A percentile compares a stretch with the other conserved stretches of the same genome.
Conservation (phyloP, 2,113 vertebrate genomes). For the Chaenocephalus aceratus region DNA sequence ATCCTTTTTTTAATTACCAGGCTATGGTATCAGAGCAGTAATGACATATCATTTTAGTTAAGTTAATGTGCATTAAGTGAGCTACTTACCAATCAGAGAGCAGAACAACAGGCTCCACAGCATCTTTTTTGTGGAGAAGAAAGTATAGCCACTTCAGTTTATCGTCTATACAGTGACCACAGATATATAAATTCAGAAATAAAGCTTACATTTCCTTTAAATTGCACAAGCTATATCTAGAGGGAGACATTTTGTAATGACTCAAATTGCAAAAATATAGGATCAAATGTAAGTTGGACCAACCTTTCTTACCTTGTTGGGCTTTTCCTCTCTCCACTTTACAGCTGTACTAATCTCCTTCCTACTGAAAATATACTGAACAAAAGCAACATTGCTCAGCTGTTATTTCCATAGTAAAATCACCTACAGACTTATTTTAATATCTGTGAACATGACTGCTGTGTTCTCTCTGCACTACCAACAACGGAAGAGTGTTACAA, state of each 20-base stretch:
- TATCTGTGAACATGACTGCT: not conserved
- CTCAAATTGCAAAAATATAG: not conserved
- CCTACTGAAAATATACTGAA: rapidly evolving
- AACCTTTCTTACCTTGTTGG: not conserved
- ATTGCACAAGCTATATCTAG: not conserved
- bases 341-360: rapidly evolving
- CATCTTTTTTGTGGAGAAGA: slow-evolving; percentile 25
- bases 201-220: not conserved
- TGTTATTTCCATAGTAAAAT: not conserved
- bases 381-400: not conserved
- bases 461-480: not conserved
- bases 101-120: slow-evolving; percentile 15
- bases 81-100: slow-evolving; percentile 33
- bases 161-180: not conserved
- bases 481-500: not conserved
- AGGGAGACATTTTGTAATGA: not conserved
- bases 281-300: not conserved
- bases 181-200: not conserved
- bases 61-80: not conserved
- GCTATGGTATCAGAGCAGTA: no score
- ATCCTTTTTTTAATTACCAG: not conserved
- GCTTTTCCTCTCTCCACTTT: not conserved
- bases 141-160: not conserved
- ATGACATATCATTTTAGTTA: no score
- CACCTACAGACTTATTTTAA: not conserved